A percentile compares a stretch with the other conserved stretches of the same genome.
Evolutionary conservation across 2,113 vertebrate genomes (phyloP).

Genomic region (Myiagra hebetior): DNA sequence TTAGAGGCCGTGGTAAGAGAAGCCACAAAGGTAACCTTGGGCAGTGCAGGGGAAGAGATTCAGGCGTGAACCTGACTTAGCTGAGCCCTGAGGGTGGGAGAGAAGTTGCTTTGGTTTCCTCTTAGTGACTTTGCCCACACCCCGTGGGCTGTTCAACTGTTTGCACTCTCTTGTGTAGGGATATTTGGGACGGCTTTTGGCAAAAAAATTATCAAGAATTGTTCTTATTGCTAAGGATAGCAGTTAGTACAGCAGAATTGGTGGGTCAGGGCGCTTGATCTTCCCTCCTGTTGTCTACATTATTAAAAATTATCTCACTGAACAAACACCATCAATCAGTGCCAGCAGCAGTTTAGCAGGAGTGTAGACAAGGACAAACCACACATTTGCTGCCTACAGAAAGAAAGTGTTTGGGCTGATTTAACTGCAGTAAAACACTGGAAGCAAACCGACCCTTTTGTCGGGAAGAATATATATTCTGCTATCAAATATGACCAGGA

Average conservation of each 20-base stretch:
- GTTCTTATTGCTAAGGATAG: not conserved
- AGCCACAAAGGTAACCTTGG: not conserved
- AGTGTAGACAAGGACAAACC: conserved; percentile 39
- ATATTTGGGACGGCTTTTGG: not conserved
- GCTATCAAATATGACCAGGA: not conserved
- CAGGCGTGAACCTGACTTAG: not conserved
- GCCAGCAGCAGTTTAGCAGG: conserved; percentile 33
- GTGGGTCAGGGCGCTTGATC: not conserved
- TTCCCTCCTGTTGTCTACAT: conserved; percentile 22
- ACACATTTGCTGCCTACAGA: not conserved
- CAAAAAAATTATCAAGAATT: not conserved
- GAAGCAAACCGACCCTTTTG: not conserved
- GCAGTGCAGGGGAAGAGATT: not conserved
- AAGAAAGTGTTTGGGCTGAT: not conserved
- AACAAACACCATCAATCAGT: conserved; percentile 56
- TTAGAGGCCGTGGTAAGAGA: not conserved
- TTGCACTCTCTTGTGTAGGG: not conserved
- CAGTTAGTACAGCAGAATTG: not conserved
- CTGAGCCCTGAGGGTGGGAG: not conserved
- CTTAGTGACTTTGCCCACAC: rapidly evolving
- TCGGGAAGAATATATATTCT: not conserved
- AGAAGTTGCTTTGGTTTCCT: not conserved
- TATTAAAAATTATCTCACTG: conserved; percentile 50
- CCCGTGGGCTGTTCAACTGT: rapidly evolving
- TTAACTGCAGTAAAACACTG: not conserved